phyloP scores from a whole-genome alignment of 1,140 invertebrate genomes.

The Hormaphis cornu region DNA sequence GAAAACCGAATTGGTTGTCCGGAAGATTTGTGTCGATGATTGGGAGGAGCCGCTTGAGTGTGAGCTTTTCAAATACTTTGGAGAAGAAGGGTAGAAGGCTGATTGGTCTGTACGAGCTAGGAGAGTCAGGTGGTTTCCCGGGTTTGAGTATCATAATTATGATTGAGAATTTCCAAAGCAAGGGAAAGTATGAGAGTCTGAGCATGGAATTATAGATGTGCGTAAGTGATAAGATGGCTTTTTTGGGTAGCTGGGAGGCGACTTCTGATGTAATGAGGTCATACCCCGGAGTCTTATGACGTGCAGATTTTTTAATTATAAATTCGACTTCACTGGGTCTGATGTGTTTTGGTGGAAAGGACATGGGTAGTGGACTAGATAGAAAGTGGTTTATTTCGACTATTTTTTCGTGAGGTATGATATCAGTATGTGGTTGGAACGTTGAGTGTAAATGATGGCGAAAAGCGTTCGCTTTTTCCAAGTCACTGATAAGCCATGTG shows the following conservation, averaged over 20 bases:
- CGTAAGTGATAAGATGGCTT: not conserved
- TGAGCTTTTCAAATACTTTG: constrained; percentile 36
- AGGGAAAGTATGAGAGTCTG: not conserved
- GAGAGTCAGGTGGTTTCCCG: constrained; percentile 31
- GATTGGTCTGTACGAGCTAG: constrained; percentile 39
- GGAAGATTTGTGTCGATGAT: not conserved
- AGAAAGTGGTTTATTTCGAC: not conserved
- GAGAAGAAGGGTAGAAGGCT: constrained; percentile 37
- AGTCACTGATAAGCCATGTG: not conserved
- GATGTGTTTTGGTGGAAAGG: not conserved
- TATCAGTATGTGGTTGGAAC: not conserved
- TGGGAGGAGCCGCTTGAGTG: constrained; percentile 32
- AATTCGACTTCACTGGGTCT: not conserved
- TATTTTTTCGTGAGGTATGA: not conserved
- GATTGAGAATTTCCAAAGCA: constrained; percentile 38
- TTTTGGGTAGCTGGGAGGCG: not conserved
- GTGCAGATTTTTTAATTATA: not conserved
- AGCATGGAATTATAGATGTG: constrained; percentile 12
- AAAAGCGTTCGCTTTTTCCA: not conserved
- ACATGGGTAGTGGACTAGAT: not conserved
- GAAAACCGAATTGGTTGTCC: constrained; percentile 28
- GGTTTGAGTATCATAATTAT: constrained; percentile 40
- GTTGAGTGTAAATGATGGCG: not conserved
- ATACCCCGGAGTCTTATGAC: not conserved
- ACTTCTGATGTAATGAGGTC: not conserved